These are phyloP conservation scores for Mylabris phalerata DNA, from an alignment of 1,140 invertebrate species.

Conservation along the genomic window DNA sequence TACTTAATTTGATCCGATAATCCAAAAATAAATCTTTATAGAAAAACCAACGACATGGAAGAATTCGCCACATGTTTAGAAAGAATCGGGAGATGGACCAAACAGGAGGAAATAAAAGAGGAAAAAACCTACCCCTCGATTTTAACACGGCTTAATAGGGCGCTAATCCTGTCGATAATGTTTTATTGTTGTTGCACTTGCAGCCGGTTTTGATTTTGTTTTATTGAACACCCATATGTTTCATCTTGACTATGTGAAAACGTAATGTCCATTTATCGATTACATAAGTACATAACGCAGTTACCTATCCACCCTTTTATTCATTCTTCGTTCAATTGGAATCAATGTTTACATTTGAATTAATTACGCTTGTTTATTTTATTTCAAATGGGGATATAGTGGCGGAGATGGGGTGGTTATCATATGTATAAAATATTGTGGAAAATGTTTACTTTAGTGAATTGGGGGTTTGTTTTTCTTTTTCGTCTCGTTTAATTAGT, in stretches of 20 bases:
- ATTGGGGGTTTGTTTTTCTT: slow-evolving; percentile 14
- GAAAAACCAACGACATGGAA: slow-evolving; percentile 22
- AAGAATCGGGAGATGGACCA: background rate
- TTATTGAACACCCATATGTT: slow-evolving; percentile 30
- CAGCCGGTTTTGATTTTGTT: slow-evolving; percentile 28
- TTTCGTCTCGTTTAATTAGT: slow-evolving; percentile 7
- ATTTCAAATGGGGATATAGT: slow-evolving; percentile 1
- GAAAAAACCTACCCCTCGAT: slow-evolving; percentile 1
- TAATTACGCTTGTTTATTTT: slow-evolving; percentile 24
- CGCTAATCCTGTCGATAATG: slow-evolving; percentile 29
- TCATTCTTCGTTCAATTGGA: slow-evolving; percentile 19
- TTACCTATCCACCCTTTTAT: slow-evolving; percentile 4
- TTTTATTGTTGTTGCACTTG: slow-evolving; percentile 26
- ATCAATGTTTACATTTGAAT: slow-evolving; percentile 26
- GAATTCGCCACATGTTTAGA: slow-evolving; percentile 30
- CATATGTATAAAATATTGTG: background rate
- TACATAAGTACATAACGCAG: background rate
- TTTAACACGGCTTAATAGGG: slow-evolving; percentile 6
- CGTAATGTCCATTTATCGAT: no score
- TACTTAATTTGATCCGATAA: background rate
- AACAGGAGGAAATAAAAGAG: no score
- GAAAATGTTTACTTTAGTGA: slow-evolving; percentile 7
- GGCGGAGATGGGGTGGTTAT: no score
- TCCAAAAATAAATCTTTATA: slow-evolving; percentile 15
- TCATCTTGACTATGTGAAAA: background rate